These are phyloP conservation scores for Willowsia nigromaculata DNA, from an alignment of 2,888 invertebrate species.

Conservation along the genomic window DNA sequence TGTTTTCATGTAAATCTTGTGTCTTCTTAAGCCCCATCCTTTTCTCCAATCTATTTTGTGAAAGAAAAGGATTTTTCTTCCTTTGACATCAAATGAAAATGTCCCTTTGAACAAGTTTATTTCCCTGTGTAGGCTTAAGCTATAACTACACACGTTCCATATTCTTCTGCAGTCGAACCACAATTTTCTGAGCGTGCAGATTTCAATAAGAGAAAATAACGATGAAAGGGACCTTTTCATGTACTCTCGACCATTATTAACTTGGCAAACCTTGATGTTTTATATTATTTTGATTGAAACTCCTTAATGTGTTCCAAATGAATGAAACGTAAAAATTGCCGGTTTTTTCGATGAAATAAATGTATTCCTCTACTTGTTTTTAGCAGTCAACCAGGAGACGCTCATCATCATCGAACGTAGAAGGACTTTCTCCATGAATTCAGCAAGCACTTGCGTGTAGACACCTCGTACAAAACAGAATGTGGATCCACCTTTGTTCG, in stretches of 20 bases:
- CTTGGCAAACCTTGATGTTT: neutral
- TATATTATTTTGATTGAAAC: slow-evolving; percentile 42
- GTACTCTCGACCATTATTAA: slow-evolving; percentile 17
- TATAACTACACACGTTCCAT: neutral
- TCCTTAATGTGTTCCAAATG: slow-evolving; percentile 10
- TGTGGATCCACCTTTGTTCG: neutral
- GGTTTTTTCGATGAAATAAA: neutral
- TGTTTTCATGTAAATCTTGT: slow-evolving; percentile 52
- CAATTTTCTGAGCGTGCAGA: neutral
- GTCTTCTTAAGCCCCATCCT: slow-evolving; percentile 39
- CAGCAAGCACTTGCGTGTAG: neutral
- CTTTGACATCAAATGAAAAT: slow-evolving; percentile 34
- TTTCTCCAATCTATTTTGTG: slow-evolving; percentile 8
- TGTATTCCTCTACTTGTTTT: neutral
- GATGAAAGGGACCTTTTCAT: neutral
- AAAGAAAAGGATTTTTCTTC: neutral
- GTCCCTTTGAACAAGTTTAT: slow-evolving; percentile 22
- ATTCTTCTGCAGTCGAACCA: neutral
- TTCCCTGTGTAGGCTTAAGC: slow-evolving; percentile 1
- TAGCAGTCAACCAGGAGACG: neutral
- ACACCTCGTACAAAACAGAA: neutral
- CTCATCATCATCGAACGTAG: neutral
- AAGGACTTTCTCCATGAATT: neutral
- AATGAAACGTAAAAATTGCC: slow-evolving; percentile 28
- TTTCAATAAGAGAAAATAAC: slow-evolving; percentile 1